These are phyloP conservation scores for Leptogaster cylindrica DNA, from an alignment of 2,888 invertebrate species.

Conservation along the genomic window DNA sequence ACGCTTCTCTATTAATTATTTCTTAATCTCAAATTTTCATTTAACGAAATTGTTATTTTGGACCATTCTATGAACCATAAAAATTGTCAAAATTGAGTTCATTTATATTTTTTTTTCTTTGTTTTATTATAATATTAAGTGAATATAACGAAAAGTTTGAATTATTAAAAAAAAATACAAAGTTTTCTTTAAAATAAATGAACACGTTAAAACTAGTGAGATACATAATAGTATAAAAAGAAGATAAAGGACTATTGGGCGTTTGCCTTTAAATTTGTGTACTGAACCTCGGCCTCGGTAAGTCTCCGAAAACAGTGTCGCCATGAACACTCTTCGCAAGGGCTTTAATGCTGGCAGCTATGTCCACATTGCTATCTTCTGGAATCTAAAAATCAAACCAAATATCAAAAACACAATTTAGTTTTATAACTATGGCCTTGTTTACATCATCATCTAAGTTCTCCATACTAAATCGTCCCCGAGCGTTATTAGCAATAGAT, in stretches of 20 bases:
- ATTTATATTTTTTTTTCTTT: neutral
- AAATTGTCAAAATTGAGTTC: slow-evolving; percentile 8
- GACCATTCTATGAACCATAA: neutral
- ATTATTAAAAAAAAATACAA: slow-evolving; percentile 15
- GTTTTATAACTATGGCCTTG: neutral
- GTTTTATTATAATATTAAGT: slow-evolving; percentile 8
- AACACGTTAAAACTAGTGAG: slow-evolving; percentile 37
- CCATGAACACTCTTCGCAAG: slow-evolving; percentile 89
- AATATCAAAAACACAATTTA: neutral
- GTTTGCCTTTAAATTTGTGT: slow-evolving; percentile 73
- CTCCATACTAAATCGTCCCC: slow-evolving; percentile 47
- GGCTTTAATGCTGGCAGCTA: slow-evolving; percentile 92
- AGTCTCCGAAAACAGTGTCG: slow-evolving; percentile 84
- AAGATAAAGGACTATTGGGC: slow-evolving; percentile 12
- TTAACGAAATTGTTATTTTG: slow-evolving; percentile 12
- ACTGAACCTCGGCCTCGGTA: slow-evolving; percentile 84
- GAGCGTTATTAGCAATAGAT: slow-evolving; percentile 67
- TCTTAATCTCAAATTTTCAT: neutral
- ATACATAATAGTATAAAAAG: slow-evolving; percentile 28
- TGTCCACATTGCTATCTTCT: slow-evolving; percentile 73
- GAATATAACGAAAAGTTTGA: slow-evolving; percentile 26
- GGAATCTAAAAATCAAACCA: slow-evolving; percentile 51
- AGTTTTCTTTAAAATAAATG: slow-evolving; percentile 20
- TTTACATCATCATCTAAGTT: slow-evolving; percentile 56
- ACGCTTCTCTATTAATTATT: neutral